phyloP scores from a whole-genome alignment of 2,113 vertebrate genomes.

The Psittacara wagleri region DNA sequence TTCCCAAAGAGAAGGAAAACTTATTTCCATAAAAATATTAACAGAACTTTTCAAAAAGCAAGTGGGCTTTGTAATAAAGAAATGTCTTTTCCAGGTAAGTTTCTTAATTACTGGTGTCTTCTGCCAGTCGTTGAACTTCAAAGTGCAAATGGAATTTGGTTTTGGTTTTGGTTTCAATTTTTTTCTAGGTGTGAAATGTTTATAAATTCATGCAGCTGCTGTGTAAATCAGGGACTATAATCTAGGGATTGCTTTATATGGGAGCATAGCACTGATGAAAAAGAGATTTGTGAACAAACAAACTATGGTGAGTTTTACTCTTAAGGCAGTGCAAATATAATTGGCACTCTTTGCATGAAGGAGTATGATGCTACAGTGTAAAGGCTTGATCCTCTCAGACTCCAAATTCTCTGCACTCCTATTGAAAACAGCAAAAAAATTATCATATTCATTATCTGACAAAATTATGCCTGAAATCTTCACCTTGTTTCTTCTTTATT shows the following conservation, averaged over 20 bases:
- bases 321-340: neutral
- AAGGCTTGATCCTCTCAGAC: neutral
- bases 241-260: neutral
- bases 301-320: neutral
- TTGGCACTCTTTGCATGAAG: neutral
- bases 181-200: neutral
- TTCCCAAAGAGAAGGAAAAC: neutral
- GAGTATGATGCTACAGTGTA: neutral
- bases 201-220: neutral
- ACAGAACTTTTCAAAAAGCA: neutral
- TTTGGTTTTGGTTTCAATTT: neutral
- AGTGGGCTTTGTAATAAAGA: neutral
- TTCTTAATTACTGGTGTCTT: neutral
- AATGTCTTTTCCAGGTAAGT: neutral
- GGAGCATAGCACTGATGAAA: neutral
- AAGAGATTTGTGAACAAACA: neutral
- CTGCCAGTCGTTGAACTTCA: neutral
- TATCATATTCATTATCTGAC: neutral
- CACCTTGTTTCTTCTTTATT: neutral
- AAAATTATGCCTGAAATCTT: neutral
- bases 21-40: neutral
- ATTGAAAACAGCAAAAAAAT: neutral
- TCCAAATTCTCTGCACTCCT: neutral
- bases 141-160: neutral
- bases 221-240: neutral